phyloP scores from a whole-genome alignment of 2,888 invertebrate genomes.

The Balanococcus diminutus region DNA sequence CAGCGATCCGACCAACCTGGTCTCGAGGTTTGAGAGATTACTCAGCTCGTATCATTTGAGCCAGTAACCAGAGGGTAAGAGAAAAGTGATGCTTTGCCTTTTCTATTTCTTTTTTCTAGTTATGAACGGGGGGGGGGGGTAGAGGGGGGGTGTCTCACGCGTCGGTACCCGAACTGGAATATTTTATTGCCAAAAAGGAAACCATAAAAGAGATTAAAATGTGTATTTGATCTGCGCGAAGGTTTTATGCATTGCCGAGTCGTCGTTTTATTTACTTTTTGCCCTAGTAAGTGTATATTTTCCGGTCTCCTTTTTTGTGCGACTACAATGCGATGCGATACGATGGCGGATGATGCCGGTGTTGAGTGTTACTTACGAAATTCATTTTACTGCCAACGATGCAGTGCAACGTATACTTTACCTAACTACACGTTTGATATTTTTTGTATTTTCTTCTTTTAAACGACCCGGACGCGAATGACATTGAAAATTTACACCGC shows the following conservation, averaged over 20 bases:
- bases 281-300: neutral
- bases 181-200: constrained; percentile 20
- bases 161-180: neutral
- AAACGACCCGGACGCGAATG: neutral
- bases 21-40: neutral
- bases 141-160: neutral
- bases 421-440: neutral
- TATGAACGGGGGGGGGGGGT: too few species aligned
- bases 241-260: neutral
- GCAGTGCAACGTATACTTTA: neutral
- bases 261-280: constrained; percentile 8
- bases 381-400: neutral
- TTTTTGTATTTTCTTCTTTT: neutral
- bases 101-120: neutral
- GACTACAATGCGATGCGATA: too few species aligned
- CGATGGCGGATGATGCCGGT: neutral
- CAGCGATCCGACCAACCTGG: neutral
- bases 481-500: neutral
- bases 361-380: neutral
- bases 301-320: neutral
- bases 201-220: constrained; percentile 25
- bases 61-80: neutral
- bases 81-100: neutral
- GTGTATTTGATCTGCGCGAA: constrained; percentile 6
- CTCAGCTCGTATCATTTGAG: neutral